These are phyloP conservation scores for Trogon surrucura DNA, from an alignment of 2,113 vertebrate species.

Conservation along the genomic window DNA sequence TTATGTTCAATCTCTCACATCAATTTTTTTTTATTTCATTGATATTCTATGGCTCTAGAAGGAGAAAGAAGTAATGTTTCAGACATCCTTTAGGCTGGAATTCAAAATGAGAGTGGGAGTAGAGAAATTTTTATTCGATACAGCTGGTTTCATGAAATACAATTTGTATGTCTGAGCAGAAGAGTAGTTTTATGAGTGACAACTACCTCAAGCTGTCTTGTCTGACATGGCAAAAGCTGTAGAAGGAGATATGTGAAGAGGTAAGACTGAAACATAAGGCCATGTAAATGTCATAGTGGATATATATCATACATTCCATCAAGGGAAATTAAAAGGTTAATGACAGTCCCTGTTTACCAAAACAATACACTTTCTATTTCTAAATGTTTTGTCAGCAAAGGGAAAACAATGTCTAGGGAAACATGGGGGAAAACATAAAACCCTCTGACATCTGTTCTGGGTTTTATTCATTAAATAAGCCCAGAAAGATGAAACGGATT, in stretches of 20 bases:
- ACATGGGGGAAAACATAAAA: constrained; percentile 2
- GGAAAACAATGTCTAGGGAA: constrained; percentile 2
- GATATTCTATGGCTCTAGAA: neutral
- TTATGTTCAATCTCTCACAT: neutral
- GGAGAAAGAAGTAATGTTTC: neutral
- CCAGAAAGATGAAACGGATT: constrained; percentile 30
- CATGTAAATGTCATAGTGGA: neutral
- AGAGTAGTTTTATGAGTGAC: constrained; percentile 10
- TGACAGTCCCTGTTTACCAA: constrained; percentile 11
- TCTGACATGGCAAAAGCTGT: neutral
- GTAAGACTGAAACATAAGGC: neutral
- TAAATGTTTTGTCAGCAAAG: constrained; percentile 41
- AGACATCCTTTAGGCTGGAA: neutral
- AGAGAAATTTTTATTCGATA: neutral
- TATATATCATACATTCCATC: neutral
- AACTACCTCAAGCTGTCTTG: neutral
- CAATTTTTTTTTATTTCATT: neutral
- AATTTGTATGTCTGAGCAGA: neutral
- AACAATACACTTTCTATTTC: constrained; percentile 25
- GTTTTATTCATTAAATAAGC: constrained; percentile 44
- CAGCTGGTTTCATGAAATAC: neutral
- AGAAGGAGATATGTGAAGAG: neutral
- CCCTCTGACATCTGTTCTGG: constrained; percentile 49
- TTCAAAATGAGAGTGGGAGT: neutral
- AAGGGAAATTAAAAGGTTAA: constrained; percentile 48